Evolutionary conservation across 2,113 vertebrate genomes (phyloP).

Genomic region (Actinemys pallida): DNA sequence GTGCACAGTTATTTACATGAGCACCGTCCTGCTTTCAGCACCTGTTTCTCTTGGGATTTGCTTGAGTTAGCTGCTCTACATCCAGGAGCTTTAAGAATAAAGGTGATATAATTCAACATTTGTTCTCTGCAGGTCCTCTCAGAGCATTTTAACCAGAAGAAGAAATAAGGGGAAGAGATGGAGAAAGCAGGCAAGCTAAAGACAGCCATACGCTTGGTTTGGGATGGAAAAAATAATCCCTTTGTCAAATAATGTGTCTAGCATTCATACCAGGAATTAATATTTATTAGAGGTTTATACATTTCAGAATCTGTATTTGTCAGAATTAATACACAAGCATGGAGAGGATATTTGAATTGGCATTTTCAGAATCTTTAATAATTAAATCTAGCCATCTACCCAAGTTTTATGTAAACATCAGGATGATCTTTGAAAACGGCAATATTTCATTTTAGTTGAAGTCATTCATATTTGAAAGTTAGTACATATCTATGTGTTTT

Average conservation of each 20-base stretch:
- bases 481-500: background rate
- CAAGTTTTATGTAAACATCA: background rate
- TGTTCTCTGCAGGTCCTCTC: background rate
- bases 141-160: background rate
- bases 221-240: background rate
- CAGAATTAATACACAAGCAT: background rate
- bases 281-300: background rate
- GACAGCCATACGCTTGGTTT: background rate
- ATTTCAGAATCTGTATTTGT: background rate
- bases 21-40: background rate
- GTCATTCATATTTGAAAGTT: background rate
- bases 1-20: background rate
- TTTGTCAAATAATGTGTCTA: background rate
- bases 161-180: accelerated
- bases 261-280: background rate
- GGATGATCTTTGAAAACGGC: background rate
- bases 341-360: background rate
- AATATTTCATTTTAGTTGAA: background rate
- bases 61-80: background rate
- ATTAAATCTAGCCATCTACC: background rate
- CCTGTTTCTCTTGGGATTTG: background rate
- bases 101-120: background rate
- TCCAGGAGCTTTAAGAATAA: background rate
- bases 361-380: background rate
- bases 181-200: background rate